Base-by-base conservation (phyloP, 2,888 invertebrate genomes). In the Diarsia rubi region DNA sequence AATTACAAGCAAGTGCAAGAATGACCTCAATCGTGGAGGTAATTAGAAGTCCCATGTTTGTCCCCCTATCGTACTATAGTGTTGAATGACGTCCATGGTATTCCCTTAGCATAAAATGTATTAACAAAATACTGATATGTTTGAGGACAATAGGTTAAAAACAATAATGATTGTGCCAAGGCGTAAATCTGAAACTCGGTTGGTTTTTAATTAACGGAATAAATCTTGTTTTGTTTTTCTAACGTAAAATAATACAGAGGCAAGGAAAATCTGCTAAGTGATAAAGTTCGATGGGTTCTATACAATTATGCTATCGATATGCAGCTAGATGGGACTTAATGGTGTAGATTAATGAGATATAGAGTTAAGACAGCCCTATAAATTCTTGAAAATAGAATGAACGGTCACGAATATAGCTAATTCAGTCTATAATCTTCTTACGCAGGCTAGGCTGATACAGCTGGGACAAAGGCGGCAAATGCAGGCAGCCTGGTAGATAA, bases 1-100 rank as follows among this genome's bases (percentile, higher is more conserved):
- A 14, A 11, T 54, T 64, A 44, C 57, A 72, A 69, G 60, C 52
- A 52, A 59, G 49, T 54, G 60, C 62, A 64, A 62, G 52, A 68
- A 57, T 72, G 62, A 75, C 80, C 60, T 76, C 59, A 77, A 57
- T 68, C 31, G 11, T 60, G 47, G 42, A 59, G 59, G 27, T 27
- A 69, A 78, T 67, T 82, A 78, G 60, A 60, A 31, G 44, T 16
- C 6, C 42, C 31, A 65, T 69, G 47, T 78, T 69, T 54, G 70
- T 73, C 31, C 37, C 66, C 67, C 42, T 75, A 75, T 60, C 63
- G 24, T 24, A 27, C n/a, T 60, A 67, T 73, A 57, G 57, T 24
- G 1, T 19, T 73, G n/a, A 73, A 77, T 86, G 85, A 87, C 87
- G 87, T 82, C n/a, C 68, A 66, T 66, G 87, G 86, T 85, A 85